These are phyloP conservation scores for Hipparchia sbordonii DNA, from an alignment of 2,888 invertebrate species.

Conservation along the genomic window DNA sequence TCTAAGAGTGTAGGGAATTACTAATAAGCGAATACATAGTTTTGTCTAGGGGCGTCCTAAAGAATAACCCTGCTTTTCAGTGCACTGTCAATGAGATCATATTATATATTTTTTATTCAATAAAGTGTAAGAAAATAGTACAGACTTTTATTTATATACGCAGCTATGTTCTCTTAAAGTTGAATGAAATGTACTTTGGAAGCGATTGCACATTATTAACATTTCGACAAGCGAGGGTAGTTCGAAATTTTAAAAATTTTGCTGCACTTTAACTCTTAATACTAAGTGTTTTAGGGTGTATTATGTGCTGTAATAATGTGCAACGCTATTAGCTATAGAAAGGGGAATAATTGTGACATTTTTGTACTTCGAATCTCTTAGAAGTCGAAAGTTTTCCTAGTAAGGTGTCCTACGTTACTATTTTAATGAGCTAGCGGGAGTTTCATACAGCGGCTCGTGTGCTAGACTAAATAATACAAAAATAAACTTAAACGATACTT, in stretches of 20 bases:
- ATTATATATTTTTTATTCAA: constrained; percentile 44
- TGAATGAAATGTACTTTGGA: constrained; percentile 19
- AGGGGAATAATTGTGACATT: constrained; percentile 48
- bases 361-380: constrained; percentile 64
- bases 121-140: constrained; percentile 59
- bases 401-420: constrained; percentile 24
- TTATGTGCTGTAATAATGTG: constrained; percentile 31
- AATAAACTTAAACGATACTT: constrained; percentile 22
- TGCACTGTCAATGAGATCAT: constrained; percentile 63
- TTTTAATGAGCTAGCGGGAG: constrained; percentile 21
- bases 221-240: constrained; percentile 14
- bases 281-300: constrained; percentile 9
- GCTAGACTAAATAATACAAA: constrained; percentile 32
- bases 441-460: constrained; percentile 31
- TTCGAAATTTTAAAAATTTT: neutral
- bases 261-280: constrained; percentile 6
- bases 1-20: neutral
- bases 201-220: constrained; percentile 36
- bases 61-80: constrained; percentile 69
- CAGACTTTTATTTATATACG: constrained; percentile 35
- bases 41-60: constrained; percentile 35
- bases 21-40: constrained; percentile 21
- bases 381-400: constrained; percentile 36
- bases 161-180: constrained; percentile 25
- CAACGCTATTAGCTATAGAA: constrained; percentile 27